Base-by-base conservation (phyloP, 37 sponge, comb jelly and placozoan species). In the Aphrocallistes beatrix region DNA sequence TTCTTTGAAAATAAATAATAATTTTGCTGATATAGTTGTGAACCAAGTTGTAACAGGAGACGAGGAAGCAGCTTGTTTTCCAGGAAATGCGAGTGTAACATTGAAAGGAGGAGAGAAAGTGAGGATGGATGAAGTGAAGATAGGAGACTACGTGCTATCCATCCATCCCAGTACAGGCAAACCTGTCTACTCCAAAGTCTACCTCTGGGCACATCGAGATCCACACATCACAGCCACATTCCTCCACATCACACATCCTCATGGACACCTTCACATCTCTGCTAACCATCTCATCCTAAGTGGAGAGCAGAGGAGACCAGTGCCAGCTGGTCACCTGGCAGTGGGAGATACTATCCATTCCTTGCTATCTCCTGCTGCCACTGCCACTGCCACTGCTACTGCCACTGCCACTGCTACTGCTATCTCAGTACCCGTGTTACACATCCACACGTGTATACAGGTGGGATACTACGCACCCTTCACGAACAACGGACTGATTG, bases 171-270 rank as follows among this genome's bases (percentile, higher is more conserved):
- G 28, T 60, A 60, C 75, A 60, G 32, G 34, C 75, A 60, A 60
- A 60, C 75, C 75, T 60, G 75, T 60, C 34, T 60, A 60, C 34
- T 60, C 75, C 75, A 21, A 13, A 60, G 75, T 60, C 3, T 60
- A 60, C 34, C 75, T 60, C 75, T 60, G 75, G 75, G 75, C 75
- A 60, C 75, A 60, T 13, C 25, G 75, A 60, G 75, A 60, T 13
- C 8, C 75, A 60, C 75, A 60, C 75, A 60, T 60, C 75, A 60
- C 25, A 60, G 75, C 75, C 75, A 60, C 25, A 60, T 60, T 60
- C 75, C 8, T 60, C 75, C 75, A 60, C 75, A 60, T 60, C 75
- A 60, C 75, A 60, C 75, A 60, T 60, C 75, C 75, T 60, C 75
- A 60, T 6, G 75, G 75, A 60, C 75, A 60, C 75, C 75, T 60